A percentile compares a stretch with the other conserved stretches of the same genome.
Evolutionary conservation across 53 echinoderm and acorn worm genomes (phyloP).

Genomic region (Apostichopus leukothele): DNA sequence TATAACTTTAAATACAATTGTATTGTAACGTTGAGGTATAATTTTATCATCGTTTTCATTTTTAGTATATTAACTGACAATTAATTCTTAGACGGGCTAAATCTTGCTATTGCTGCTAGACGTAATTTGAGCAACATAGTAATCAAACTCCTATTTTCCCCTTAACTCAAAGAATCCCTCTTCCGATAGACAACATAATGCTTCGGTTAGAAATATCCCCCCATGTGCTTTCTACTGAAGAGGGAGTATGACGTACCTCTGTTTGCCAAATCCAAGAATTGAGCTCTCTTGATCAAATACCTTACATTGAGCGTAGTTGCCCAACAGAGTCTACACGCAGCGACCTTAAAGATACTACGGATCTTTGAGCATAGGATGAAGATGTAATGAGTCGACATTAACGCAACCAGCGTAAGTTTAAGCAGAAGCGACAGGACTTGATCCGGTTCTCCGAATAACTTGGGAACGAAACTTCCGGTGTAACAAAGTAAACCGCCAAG

Average conservation of each 20-base stretch:
- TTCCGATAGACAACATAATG: too few relatives aligned
- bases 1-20: too few relatives aligned
- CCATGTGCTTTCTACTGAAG: too few relatives aligned
- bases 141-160: too few relatives aligned
- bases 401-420: slow-evolving; percentile 51
- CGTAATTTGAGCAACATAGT: too few relatives aligned
- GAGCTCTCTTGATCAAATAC: slow-evolving; percentile 1
- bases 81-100: too few relatives aligned
- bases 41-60: too few relatives aligned
- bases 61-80: too few relatives aligned
- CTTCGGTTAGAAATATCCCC: too few relatives aligned
- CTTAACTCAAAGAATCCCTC: too few relatives aligned
- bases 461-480: background rate
- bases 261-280: background rate
- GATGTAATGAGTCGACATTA: slow-evolving; percentile 2
- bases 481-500: background rate
- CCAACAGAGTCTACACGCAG: background rate
- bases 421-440: background rate
- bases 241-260: background rate
- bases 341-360: background rate
- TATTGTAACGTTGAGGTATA: too few relatives aligned
- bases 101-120: too few relatives aligned
- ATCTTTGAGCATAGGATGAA: background rate
- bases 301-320: background rate
- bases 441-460: background rate